Evolutionary conservation across 1,140 invertebrate genomes (phyloP), one percentile per base, ranked within the genome.

Genomic region (Yoshiicerus persimilis): DNA sequence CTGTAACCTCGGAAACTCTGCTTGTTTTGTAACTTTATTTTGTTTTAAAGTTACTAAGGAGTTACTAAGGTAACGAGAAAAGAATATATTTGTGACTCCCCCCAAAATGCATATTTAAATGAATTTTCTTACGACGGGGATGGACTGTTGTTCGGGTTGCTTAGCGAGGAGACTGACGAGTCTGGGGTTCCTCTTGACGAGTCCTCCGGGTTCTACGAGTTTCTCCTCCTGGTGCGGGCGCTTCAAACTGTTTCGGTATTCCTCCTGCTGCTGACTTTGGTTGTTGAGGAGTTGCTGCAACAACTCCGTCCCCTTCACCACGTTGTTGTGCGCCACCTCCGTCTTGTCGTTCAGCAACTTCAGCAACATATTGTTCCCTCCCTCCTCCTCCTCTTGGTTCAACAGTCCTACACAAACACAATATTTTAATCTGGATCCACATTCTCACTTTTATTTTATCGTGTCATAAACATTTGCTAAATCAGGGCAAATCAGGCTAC

Each of bases 291-390:
- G 92, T 89, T 97, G 96, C 36, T 96, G 95, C 62, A 97, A 93
- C 77, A 97, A 93, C 91, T 97, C 96, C 91, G 96, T 96, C 34
- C 66, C 86, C 8, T 39, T 86, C 32, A 56, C 34, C 3, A n/a
- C 16, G 13, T 86, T 93, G 92, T 91, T 95, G 95, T 47, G 95
- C 93, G 89, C 95, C 94, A 90, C 97, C 89, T 97, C 96, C 80
- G 95, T 96, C 92, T 96, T 96, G 87, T 96, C 96, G 91, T 97
- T 97, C 34, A 98, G 93, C 91, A 98, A 94, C 96, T 96, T 95
- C 77, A 96, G 92, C 86, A 97, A 93, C 95, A 96, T 96, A 88
- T 96, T 95, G 91, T 95, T 95, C 34, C 91, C 85, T 62, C 96
- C 95, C 87, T 96, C 95, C 86, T 97, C 96, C 89, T 98, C 97